phyloP scores from a whole-genome alignment of 2,888 invertebrate species.

The Eupithecia dodoneata region DNA sequence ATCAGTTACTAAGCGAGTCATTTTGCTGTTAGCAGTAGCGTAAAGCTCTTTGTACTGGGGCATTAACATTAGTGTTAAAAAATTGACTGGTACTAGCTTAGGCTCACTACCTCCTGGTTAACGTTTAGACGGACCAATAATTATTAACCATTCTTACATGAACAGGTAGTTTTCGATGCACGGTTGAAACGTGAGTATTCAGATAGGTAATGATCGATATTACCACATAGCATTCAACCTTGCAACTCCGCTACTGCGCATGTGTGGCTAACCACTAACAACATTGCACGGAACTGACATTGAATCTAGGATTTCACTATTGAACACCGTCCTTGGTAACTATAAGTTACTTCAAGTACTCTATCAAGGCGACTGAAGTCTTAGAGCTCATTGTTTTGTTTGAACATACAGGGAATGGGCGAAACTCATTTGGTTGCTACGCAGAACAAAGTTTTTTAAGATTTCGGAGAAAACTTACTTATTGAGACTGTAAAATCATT shows the following conservation, averaged over 20 bases:
- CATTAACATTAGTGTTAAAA: neutral
- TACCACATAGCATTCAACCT: constrained; percentile 36
- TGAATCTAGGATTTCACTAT: constrained; percentile 39
- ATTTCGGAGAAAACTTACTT: neutral
- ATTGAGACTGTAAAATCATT: neutral
- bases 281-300: constrained; percentile 37
- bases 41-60: too few relatives aligned
- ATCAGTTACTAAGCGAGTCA: too few relatives aligned
- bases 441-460: neutral
- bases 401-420: neutral
- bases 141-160: neutral
- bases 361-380: constrained; percentile 31
- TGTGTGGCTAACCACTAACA: constrained; percentile 39
- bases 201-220: constrained; percentile 36
- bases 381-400: constrained; percentile 11
- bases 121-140: neutral
- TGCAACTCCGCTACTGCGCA: constrained; percentile 34
- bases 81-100: neutral
- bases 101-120: neutral
- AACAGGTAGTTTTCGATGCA: constrained; percentile 1
- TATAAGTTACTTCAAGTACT: constrained; percentile 14
- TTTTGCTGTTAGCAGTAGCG: too few relatives aligned
- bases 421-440: neutral
- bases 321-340: constrained; percentile 33
- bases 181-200: constrained; percentile 18